Evolutionary conservation across 2,797 vertebrate genomes (phyloP).

Genomic region (Botia almorhae): DNA sequence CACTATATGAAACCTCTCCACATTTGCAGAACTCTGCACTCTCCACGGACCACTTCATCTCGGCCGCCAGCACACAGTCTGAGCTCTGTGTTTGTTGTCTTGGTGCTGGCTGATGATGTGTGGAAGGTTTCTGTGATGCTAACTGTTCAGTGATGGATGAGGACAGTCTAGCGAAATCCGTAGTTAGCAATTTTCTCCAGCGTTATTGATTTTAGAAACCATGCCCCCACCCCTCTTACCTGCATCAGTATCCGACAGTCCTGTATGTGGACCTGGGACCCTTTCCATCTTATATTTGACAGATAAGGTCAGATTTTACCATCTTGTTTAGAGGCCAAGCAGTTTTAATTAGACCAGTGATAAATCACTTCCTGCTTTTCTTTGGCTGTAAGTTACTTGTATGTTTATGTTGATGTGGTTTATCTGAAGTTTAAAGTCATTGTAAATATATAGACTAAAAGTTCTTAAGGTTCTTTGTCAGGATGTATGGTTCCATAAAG

Average conservation of each 20-base stretch:
- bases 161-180: slow-evolving; percentile 68
- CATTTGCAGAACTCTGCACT: slow-evolving; percentile 13
- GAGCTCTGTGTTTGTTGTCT: slow-evolving; percentile 46
- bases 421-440: too few species aligned
- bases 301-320: slow-evolving; percentile 34
- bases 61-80: slow-evolving; percentile 13
- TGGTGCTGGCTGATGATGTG: slow-evolving; percentile 38
- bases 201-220: slow-evolving; percentile 75
- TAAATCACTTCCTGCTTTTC: not conserved
- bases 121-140: slow-evolving; percentile 36
- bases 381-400: not conserved
- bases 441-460: too few species aligned
- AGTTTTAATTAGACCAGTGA: slow-evolving; percentile 6
- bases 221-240: slow-evolving; percentile 45
- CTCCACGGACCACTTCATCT: slow-evolving; percentile 26
- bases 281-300: slow-evolving; percentile 35
- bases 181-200: slow-evolving; percentile 66
- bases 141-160: slow-evolving; percentile 74
- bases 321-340: slow-evolving; percentile 16
- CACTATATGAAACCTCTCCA: not conserved
- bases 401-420: not conserved
- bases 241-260: slow-evolving; percentile 1
- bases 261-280: slow-evolving; percentile 29
- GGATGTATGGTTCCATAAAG: too few species aligned
- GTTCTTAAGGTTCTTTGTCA: too few species aligned